Conservation (phyloP, 2,888 invertebrate genomes). For the Exocentrus adspersus region DNA sequence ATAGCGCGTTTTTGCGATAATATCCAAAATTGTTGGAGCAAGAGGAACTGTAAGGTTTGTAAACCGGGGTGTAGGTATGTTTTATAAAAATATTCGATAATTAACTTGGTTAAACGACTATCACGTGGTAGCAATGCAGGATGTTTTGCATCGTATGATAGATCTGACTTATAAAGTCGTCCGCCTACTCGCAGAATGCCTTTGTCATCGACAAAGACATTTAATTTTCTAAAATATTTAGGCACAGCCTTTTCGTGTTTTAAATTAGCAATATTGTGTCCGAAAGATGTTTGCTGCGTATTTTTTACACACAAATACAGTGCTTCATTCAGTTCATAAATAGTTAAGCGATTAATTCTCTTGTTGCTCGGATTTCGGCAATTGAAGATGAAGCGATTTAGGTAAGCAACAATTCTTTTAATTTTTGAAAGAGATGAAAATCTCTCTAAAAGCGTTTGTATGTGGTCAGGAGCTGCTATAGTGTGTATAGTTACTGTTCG, state of each 20-base stretch:
- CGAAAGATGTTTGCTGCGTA: slow-evolving; percentile 15
- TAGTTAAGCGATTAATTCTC: background rate
- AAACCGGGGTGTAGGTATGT: background rate
- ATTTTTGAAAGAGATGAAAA: background rate
- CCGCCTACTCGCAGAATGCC: slow-evolving; percentile 12
- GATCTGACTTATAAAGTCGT: slow-evolving; percentile 24
- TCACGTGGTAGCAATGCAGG: slow-evolving; percentile 29
- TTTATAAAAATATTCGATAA: slow-evolving; percentile 6
- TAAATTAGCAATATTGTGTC: background rate
- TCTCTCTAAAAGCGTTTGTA: background rate
- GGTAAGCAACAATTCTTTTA: background rate
- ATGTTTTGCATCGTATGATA: slow-evolving; percentile 17
- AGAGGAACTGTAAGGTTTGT: slow-evolving; percentile 20
- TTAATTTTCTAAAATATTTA: slow-evolving; percentile 2
- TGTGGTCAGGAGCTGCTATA: too few relatives aligned
- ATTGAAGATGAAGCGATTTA: background rate
- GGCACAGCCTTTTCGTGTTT: background rate
- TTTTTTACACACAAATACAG: slow-evolving; percentile 4
- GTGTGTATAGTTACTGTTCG: too few relatives aligned
- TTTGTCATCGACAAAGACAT: slow-evolving; percentile 22
- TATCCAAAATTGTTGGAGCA: slow-evolving; percentile 25
- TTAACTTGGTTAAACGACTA: slow-evolving; percentile 12
- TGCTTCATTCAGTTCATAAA: slow-evolving; percentile 1
- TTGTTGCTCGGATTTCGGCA: background rate
- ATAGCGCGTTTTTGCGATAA: slow-evolving; percentile 20